Evolutionary conservation across 2,113 vertebrate species (phyloP).

Genomic region (Lepus europaeus): DNA sequence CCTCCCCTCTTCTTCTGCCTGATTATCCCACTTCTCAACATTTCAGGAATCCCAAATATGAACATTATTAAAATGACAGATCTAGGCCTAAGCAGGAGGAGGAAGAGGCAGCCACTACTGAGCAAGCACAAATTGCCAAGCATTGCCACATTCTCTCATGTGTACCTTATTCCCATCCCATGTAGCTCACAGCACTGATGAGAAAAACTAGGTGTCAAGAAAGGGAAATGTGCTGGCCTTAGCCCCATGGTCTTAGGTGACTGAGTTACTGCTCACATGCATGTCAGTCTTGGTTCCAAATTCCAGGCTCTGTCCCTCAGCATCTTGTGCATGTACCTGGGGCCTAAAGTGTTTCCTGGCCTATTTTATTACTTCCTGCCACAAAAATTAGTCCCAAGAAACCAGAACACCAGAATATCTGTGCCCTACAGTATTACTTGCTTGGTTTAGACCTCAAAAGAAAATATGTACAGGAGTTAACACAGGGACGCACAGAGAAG

Average conservation of each 20-base stretch:
- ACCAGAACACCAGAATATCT: not conserved
- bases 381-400: not conserved
- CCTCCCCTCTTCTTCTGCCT: not conserved
- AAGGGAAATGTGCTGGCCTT: accelerated
- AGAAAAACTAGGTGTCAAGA: not conserved
- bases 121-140: accelerated
- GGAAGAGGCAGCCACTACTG: not conserved
- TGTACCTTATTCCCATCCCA: not conserved
- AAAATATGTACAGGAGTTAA: not conserved
- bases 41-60: not conserved
- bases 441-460: not conserved
- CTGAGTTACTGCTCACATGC: not conserved
- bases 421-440: not conserved
- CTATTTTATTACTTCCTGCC: not conserved
- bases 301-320: not conserved
- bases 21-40: not conserved
- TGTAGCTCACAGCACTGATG: not conserved
- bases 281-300: not conserved
- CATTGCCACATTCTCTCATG: not conserved
- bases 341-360: not conserved
- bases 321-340: not conserved
- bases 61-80: not conserved
- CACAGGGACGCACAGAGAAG: not conserved
- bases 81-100: not conserved
- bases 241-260: not conserved